Evolutionary conservation across 2,888 invertebrate species (phyloP).

Genomic region (Deroplatys truncata): DNA sequence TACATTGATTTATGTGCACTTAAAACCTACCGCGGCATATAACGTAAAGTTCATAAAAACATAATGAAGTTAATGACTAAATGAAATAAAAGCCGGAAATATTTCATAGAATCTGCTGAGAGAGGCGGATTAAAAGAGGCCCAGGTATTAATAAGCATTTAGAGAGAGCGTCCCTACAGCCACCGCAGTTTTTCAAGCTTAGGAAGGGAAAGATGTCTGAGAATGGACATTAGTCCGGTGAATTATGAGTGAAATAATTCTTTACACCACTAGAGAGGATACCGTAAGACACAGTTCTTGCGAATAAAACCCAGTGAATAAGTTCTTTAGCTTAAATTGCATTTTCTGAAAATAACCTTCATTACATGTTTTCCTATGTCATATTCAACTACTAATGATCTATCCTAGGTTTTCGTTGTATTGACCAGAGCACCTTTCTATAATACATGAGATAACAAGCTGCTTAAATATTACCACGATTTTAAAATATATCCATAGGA

Average conservation of each 20-base stretch:
- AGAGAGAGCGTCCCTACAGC: neutral
- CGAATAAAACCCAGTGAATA: neutral
- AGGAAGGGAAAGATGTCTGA: neutral
- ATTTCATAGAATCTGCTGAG: neutral
- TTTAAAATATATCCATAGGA: too few species aligned
- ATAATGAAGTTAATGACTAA: neutral
- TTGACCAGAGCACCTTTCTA: too few species aligned
- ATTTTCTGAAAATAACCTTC: neutral
- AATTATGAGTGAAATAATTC: neutral
- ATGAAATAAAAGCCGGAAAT: neutral
- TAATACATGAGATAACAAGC: too few species aligned
- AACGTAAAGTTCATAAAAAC: neutral
- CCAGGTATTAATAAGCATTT: neutral
- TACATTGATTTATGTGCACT: too few species aligned
- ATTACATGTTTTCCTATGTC: too few species aligned
- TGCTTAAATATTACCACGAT: too few species aligned
- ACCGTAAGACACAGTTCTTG: too few species aligned
- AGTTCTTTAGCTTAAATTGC: neutral
- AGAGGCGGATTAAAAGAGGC: neutral
- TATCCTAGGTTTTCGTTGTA: too few species aligned
- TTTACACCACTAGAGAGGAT: neutral
- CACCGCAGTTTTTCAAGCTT: neutral
- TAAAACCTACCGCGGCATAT: neutral
- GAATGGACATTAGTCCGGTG: neutral
- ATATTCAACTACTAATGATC: too few species aligned